phyloP scores from a whole-genome alignment of 2,888 invertebrate species.

The Pyrocoelia pectoralis region DNA sequence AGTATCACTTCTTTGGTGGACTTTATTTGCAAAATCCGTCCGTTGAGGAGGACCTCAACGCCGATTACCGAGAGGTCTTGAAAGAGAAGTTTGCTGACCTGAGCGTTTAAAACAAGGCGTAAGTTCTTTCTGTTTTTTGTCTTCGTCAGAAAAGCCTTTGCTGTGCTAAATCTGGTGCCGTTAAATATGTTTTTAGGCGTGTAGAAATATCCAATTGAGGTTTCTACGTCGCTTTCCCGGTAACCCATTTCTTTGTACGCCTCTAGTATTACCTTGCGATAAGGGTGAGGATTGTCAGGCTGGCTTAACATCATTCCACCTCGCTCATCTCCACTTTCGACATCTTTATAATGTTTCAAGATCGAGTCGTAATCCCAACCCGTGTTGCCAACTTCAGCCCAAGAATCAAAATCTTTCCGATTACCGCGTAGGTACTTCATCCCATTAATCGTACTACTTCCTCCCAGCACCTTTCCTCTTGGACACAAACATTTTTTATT shows the following conservation, averaged over 20 bases:
- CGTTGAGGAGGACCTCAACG: slow-evolving; percentile 54
- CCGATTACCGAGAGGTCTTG: slow-evolving; percentile 52
- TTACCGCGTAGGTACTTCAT: neutral
- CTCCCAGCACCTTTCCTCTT: slow-evolving; percentile 2
- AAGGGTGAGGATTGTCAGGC: neutral
- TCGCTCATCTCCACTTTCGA: slow-evolving; percentile 30
- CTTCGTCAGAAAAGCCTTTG: slow-evolving; percentile 58
- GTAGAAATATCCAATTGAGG: neutral
- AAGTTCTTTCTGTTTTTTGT: slow-evolving; percentile 64
- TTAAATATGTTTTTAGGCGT: slow-evolving; percentile 35
- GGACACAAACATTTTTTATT: neutral
- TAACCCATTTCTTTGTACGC: slow-evolving; percentile 6
- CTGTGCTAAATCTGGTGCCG: neutral
- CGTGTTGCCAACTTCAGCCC: neutral
- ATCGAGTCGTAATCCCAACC: slow-evolving; percentile 1
- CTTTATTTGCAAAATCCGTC: slow-evolving; percentile 45
- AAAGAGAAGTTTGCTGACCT: slow-evolving; percentile 62
- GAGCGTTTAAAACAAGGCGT: slow-evolving; percentile 65
- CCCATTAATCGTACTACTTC: neutral
- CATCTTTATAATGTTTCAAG: neutral
- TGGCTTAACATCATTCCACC: neutral
- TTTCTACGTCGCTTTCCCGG: neutral
- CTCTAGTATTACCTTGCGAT: neutral
- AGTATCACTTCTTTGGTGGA: slow-evolving; percentile 78
- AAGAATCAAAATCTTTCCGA: slow-evolving; percentile 5